A percentile compares a stretch with the other conserved stretches of the same genome.
Conservation (phyloP, 2,888 invertebrate genomes). For the Torymus aiolomorphi region DNA sequence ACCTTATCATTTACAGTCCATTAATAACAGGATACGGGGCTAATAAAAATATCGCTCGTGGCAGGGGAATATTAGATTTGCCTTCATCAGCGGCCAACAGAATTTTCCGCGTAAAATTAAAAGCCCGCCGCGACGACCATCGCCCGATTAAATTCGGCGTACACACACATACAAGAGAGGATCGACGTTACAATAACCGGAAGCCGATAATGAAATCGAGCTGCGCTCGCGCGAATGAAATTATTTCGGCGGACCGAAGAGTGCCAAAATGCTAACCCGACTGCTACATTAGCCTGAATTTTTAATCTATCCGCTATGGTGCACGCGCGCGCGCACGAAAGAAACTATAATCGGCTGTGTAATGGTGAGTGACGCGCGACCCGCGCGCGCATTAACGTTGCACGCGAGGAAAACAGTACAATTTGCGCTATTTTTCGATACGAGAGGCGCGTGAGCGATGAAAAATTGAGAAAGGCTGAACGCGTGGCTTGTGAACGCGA, state of each 20-base stretch:
- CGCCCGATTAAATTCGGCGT: background rate
- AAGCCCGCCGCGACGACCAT: background rate
- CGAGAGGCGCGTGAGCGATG: background rate
- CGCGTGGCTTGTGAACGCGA: background rate
- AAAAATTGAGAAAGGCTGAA: conserved; percentile 12
- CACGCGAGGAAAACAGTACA: background rate
- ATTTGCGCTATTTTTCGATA: conserved; percentile 14
- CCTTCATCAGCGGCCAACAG: conserved; percentile 33
- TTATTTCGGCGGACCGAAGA: conserved; percentile 11
- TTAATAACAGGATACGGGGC: conserved; percentile 55
- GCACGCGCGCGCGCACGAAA: no score
- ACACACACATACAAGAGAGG: background rate
- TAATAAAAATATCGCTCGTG: conserved; percentile 47
- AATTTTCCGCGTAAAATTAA: conserved; percentile 43
- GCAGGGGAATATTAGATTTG: conserved; percentile 43
- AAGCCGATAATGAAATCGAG: conserved; percentile 37
- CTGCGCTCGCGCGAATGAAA: background rate
- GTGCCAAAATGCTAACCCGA: background rate
- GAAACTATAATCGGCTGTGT: no score
- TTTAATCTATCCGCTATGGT: no score
- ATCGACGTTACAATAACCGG: conserved; percentile 15
- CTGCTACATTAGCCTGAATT: no score
- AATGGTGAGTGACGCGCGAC: no score
- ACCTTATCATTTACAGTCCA: conserved; percentile 52
- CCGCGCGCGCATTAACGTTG: no score